Evolutionary conservation across 1,140 invertebrate species (phyloP).

Genomic region (Neodiprion lecontei): DNA sequence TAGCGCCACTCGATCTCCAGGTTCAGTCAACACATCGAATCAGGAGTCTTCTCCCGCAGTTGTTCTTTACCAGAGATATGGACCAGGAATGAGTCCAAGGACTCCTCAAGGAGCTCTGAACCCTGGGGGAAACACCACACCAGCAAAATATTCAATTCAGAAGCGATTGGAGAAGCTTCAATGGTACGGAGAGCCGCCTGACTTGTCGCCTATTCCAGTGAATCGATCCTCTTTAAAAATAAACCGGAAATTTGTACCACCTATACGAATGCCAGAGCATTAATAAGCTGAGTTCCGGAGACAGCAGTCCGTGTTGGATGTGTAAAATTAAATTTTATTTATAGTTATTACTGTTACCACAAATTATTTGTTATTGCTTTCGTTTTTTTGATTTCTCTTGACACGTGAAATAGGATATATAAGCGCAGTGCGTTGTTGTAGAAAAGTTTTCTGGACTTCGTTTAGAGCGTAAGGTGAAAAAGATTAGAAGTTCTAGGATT

Average conservation of each 20-base stretch:
- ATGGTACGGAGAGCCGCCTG: constrained; percentile 44
- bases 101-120: neutral
- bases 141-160: constrained; percentile 25
- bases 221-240: constrained; percentile 37
- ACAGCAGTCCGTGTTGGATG: neutral
- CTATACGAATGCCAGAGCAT: constrained; percentile 18
- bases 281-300: neutral
- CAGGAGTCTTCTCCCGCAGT: neutral
- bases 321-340: neutral
- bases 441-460: too few relatives aligned
- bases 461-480: too few relatives aligned
- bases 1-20: constrained; percentile 21
- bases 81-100: neutral
- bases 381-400: too few relatives aligned
- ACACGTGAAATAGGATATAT: too few relatives aligned
- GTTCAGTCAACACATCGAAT: neutral
- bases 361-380: too few relatives aligned
- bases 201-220: constrained; percentile 43
- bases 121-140: neutral
- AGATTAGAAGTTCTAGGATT: too few relatives aligned
- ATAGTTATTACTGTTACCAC: too few relatives aligned
- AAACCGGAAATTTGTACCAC: constrained; percentile 41
- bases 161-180: constrained; percentile 47
- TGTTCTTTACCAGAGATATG: neutral
- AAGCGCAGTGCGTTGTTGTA: too few relatives aligned